phyloP scores from a whole-genome alignment of 2,797 vertebrate genomes.

The Eupleurogrammus muticus region DNA sequence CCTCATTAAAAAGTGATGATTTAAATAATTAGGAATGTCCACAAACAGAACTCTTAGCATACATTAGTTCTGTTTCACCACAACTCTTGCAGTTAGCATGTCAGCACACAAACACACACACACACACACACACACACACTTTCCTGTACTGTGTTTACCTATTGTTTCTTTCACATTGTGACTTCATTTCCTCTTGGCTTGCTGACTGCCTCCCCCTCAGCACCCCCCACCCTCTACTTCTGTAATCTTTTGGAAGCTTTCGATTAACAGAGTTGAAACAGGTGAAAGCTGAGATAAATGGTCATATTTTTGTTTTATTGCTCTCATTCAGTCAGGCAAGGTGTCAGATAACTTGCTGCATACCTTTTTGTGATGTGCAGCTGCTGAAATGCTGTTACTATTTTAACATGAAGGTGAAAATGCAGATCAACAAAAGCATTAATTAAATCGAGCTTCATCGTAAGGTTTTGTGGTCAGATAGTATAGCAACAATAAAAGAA shows the following conservation, averaged over 20 bases:
- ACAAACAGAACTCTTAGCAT: not conserved
- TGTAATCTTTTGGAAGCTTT: not conserved
- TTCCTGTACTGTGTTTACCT: constrained; percentile 2
- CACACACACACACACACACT: too few species aligned
- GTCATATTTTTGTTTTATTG: too few species aligned
- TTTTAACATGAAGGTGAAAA: not conserved
- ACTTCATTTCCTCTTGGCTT: constrained; percentile 1
- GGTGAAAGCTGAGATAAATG: not conserved
- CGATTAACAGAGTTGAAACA: not conserved
- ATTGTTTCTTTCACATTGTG: constrained; percentile 15
- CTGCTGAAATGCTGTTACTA: not conserved
- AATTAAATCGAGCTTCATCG: not conserved
- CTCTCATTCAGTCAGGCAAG: not conserved
- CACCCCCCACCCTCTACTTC: not conserved
- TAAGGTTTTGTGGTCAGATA: too few species aligned
- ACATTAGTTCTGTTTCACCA: not conserved
- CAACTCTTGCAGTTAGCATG: not conserved
- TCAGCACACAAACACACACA: not conserved
- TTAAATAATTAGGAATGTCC: not conserved
- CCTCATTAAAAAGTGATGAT: not conserved
- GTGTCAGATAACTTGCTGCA: not conserved
- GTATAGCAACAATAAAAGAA: not conserved
- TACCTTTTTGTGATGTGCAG: not conserved
- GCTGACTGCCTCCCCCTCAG: constrained; percentile 7
- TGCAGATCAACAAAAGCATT: not conserved